Evolutionary conservation across 1,140 invertebrate genomes (phyloP).

Genomic region (Cryptotermes secundus): DNA sequence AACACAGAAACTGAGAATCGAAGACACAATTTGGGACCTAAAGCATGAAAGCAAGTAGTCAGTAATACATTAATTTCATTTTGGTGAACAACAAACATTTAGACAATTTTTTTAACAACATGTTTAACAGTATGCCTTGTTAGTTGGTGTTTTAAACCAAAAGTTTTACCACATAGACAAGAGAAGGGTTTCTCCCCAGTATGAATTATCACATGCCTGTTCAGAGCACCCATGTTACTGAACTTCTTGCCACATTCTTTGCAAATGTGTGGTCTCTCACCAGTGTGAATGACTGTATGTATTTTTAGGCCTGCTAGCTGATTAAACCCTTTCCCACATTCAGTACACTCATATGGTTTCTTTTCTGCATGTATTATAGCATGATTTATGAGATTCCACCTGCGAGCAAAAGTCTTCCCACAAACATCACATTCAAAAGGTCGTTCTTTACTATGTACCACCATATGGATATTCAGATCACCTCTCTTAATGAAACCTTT

Average conservation of each 20-base stretch:
- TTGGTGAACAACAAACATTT: neutral
- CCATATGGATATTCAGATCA: constrained; percentile 53
- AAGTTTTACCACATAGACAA: neutral
- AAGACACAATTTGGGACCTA: too few species aligned
- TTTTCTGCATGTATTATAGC: neutral
- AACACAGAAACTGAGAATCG: too few species aligned
- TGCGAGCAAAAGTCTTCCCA: constrained; percentile 44
- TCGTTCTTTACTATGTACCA: constrained; percentile 56
- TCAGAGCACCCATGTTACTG: neutral
- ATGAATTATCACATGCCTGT: constrained; percentile 5
- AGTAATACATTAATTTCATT: too few species aligned
- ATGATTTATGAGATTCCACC: constrained; percentile 35
- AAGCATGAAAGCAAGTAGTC: too few species aligned
- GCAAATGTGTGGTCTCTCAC: neutral
- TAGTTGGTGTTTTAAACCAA: constrained; percentile 19
- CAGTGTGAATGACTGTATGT: neutral
- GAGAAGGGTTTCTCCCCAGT: neutral
- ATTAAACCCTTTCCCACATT: constrained; percentile 1
- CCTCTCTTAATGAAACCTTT: constrained; percentile 52
- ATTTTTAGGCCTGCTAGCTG: neutral
- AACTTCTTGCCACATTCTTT: neutral
- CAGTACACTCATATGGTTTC: neutral
- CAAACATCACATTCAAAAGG: constrained; percentile 54
- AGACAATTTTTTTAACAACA: neutral
- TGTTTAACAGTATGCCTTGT: neutral